phyloP scores from a whole-genome alignment of 2,113 vertebrate genomes.

The Pipra filicauda region DNA sequence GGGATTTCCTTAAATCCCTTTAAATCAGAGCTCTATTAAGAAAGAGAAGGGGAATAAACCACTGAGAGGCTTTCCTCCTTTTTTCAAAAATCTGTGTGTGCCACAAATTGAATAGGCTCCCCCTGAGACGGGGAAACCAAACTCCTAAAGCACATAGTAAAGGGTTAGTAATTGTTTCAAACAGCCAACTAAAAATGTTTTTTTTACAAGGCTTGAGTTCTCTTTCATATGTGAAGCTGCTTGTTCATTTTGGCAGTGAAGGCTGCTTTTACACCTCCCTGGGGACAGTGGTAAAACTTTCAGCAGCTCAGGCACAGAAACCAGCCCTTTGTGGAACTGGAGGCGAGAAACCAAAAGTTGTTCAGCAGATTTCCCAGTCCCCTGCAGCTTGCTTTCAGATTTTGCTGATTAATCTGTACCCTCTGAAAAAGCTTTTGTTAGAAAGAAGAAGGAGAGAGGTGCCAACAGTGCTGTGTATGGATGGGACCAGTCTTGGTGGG shows the following conservation, averaged over 20 bases:
- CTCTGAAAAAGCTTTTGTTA: not conserved
- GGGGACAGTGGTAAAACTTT: constrained; percentile 38
- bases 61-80: not conserved
- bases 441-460: not conserved
- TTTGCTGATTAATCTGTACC: not conserved
- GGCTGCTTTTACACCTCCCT: constrained; percentile 12
- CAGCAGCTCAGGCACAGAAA: constrained; percentile 35
- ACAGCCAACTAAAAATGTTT: not conserved
- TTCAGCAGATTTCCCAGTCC: not conserved
- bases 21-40: not conserved
- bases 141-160: not conserved
- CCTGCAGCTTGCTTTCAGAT: not conserved
- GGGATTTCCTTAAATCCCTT: not conserved
- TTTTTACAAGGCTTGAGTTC: not conserved
- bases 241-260: constrained; percentile 26
- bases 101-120: not conserved
- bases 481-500: not conserved
- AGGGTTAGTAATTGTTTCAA: constrained; percentile 52
- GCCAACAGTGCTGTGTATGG: not conserved
- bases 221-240: constrained; percentile 17
- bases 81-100: not conserved
- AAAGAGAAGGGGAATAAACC: not conserved
- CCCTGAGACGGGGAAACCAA: not conserved
- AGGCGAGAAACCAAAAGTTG: constrained; percentile 21
- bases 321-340: not conserved